A percentile compares a stretch with the other conserved stretches of the same genome.
These are phyloP conservation scores for Agriopis leucophaearia DNA, from an alignment of 2,888 invertebrate genomes.

Conservation along the genomic window DNA sequence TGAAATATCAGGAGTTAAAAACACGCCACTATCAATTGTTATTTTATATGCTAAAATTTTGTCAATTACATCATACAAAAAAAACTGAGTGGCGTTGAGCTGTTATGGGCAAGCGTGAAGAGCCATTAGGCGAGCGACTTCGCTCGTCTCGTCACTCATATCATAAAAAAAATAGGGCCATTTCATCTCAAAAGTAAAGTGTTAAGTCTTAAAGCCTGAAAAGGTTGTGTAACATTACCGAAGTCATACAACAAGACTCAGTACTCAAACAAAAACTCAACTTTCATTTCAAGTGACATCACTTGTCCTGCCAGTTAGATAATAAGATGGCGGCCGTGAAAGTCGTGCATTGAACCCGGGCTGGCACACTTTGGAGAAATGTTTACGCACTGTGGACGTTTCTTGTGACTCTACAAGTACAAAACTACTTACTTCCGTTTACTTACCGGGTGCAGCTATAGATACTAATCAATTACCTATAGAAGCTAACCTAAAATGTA, in stretches of 20 bases:
- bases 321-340: constrained; percentile 58
- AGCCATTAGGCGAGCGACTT: no score
- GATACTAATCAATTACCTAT: neutral
- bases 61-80: no score
- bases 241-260: constrained; percentile 18
- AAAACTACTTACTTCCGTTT: constrained; percentile 1
- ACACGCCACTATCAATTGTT: no score
- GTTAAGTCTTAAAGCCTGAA: constrained; percentile 27
- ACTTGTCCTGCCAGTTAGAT: constrained; percentile 51
- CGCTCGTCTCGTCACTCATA: no score
- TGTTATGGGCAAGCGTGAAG: no score
- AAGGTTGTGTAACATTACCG: constrained; percentile 24
- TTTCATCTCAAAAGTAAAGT: neutral
- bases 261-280: constrained; percentile 28
- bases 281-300: constrained; percentile 49
- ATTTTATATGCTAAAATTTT: no score
- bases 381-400: constrained; percentile 4
- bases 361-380: constrained; percentile 41
- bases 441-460: neutral
- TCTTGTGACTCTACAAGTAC: constrained; percentile 1
- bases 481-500: neutral
- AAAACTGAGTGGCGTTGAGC: no score
- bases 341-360: constrained; percentile 63
- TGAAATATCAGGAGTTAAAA: no score
- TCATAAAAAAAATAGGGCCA: neutral